Evolutionary conservation across 2,797 vertebrate species (phyloP).

Genomic region (Ctenopoma kingsleyae): DNA sequence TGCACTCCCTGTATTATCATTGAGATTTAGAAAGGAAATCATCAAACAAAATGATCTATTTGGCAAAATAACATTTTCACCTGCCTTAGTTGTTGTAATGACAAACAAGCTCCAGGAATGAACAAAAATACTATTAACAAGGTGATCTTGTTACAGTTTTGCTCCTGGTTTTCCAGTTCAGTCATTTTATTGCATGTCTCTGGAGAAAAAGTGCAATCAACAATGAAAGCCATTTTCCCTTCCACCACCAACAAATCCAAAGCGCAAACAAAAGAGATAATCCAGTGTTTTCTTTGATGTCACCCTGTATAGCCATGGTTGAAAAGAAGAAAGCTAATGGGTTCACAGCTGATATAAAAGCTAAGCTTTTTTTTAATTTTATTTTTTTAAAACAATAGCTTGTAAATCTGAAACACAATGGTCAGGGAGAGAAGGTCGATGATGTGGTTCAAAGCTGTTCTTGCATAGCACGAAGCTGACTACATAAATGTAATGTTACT

Average conservation of each 20-base stretch:
- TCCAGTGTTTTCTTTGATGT: constrained; percentile 68
- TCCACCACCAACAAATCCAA: constrained; percentile 87
- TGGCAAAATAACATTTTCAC: constrained; percentile 49
- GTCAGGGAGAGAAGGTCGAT: constrained; percentile 71
- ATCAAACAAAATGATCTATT: constrained; percentile 45
- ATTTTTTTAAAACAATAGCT: constrained; percentile 85
- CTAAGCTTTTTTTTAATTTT: constrained; percentile 77
- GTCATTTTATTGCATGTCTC: constrained; percentile 92
- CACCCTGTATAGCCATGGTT: constrained; percentile 76
- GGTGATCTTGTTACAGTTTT: constrained; percentile 62
- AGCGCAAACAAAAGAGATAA: constrained; percentile 69
- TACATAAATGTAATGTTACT: constrained; percentile 91
- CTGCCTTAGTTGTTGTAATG: constrained; percentile 33
- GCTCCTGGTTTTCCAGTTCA: constrained; percentile 46
- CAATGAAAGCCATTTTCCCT: constrained; percentile 89
- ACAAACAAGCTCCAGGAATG: constrained; percentile 48
- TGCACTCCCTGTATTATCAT: constrained; percentile 35
- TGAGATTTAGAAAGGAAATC: constrained; percentile 42
- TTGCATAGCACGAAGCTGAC: constrained; percentile 99
- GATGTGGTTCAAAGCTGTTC: constrained; percentile 91
- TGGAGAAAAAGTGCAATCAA: constrained; percentile 91
- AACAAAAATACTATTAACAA: constrained; percentile 45
- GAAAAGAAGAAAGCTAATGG: constrained; percentile 82
- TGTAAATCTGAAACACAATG: constrained; percentile 76
- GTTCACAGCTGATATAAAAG: constrained; percentile 88